phyloP scores from a whole-genome alignment of 2,113 vertebrate genomes.

The Semnornis frantzii region DNA sequence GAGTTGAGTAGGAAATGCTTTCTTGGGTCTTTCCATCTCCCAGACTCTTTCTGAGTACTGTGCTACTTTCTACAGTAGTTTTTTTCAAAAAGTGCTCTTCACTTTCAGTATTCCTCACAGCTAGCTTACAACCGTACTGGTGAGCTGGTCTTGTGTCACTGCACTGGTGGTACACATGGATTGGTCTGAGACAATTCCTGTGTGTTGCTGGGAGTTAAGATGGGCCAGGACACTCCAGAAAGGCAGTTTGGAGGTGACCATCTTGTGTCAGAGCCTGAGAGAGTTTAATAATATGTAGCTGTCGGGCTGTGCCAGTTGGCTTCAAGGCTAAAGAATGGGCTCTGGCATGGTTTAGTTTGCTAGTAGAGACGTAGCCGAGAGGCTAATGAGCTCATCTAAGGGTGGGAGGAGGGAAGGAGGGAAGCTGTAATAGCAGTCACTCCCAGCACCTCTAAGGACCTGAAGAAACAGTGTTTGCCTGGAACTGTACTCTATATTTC shows the following conservation, averaged over 20 bases:
- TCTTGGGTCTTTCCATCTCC: not conserved
- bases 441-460: not conserved
- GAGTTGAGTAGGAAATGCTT: not conserved
- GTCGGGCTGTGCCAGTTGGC: slow-evolving; percentile 2
- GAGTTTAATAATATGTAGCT: not conserved
- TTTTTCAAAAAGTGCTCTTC: not conserved
- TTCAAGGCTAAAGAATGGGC: slow-evolving; percentile 43
- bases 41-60: not conserved
- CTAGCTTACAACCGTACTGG: not conserved
- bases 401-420: not conserved
- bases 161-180: not conserved
- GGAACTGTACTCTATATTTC: not conserved
- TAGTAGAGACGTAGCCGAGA: slow-evolving; percentile 18
- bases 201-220: not conserved
- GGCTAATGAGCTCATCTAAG: slow-evolving; percentile 20
- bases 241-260: not conserved
- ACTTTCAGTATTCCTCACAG: not conserved
- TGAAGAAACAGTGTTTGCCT: not conserved
- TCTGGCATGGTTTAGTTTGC: slow-evolving; percentile 7
- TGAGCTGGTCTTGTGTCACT: not conserved
- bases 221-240: not conserved
- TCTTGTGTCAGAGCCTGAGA: slow-evolving; percentile 10
- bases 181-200: not conserved
- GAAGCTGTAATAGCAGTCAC: not conserved
- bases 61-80: not conserved